Evolutionary conservation across 1,140 invertebrate genomes (phyloP).

Genomic region (Euura lappo): DNA sequence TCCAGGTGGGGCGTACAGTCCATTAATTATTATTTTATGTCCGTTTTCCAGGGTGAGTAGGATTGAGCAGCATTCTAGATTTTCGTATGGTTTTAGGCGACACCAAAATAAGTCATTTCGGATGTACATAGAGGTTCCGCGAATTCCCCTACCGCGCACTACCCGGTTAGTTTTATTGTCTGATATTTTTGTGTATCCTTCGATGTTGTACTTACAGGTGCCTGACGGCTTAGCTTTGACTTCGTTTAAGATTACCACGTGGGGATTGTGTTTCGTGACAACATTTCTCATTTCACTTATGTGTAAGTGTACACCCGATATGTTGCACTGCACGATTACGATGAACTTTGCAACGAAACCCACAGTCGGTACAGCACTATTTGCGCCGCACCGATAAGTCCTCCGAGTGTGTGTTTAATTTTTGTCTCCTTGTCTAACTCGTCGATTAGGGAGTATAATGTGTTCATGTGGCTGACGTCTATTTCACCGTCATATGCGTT

Average conservation of each 20-base stretch:
- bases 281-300: conserved; percentile 17
- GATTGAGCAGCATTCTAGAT: conserved; percentile 13
- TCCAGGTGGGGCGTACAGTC: background rate
- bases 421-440: conserved; percentile 16
- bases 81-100: conserved; percentile 15
- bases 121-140: conserved; percentile 15
- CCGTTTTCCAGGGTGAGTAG: conserved; percentile 12
- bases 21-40: conserved; percentile 17
- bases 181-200: conserved; percentile 13
- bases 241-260: conserved; percentile 17
- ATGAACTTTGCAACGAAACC: conserved; percentile 10
- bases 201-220: conserved; percentile 10
- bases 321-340: conserved; percentile 12
- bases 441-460: conserved; percentile 10
- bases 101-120: conserved; percentile 18
- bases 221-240: conserved; percentile 17
- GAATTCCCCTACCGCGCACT: conserved; percentile 12
- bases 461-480: background rate
- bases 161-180: conserved; percentile 17
- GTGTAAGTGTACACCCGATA: conserved; percentile 13
- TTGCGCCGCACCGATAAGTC: conserved; percentile 9
- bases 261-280: conserved; percentile 15
- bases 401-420: conserved; percentile 18
- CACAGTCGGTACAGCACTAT: conserved; percentile 14
- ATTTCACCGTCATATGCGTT: conserved; percentile 12